A percentile compares a stretch with the other conserved stretches of the same genome.
phyloP scores from a whole-genome alignment of 2,888 invertebrate genomes.

The Marasmarcha lunaedactyla region DNA sequence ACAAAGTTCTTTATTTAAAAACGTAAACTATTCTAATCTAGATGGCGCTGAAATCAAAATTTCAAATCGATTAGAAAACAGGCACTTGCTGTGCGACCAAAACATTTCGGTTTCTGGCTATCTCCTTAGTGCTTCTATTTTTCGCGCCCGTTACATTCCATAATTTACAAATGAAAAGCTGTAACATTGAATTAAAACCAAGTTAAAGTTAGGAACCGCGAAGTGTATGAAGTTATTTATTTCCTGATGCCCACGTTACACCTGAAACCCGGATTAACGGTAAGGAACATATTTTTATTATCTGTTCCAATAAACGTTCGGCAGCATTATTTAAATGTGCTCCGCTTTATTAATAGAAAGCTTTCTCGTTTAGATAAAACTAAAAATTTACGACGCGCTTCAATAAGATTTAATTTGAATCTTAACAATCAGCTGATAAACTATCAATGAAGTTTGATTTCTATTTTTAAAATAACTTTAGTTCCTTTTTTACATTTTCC shows the following conservation, averaged over 20 bases:
- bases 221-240: background rate
- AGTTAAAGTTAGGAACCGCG: too few relatives aligned
- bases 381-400: too few relatives aligned
- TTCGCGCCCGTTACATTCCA: conserved; percentile 42
- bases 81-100: conserved; percentile 29
- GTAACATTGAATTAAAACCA: too few relatives aligned
- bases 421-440: too few relatives aligned
- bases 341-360: conserved; percentile 33
- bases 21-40: too few relatives aligned
- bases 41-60: background rate
- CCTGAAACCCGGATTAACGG: conserved; percentile 63
- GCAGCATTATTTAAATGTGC: conserved; percentile 26
- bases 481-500: too few relatives aligned
- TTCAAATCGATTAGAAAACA: conserved; percentile 8
- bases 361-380: too few relatives aligned
- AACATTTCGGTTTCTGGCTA: conserved; percentile 39
- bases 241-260: conserved; percentile 61
- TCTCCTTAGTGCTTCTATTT: conserved; percentile 41
- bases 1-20: too few relatives aligned
- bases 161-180: conserved; percentile 21
- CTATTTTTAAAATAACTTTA: too few relatives aligned
- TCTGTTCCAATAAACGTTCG: conserved; percentile 14
- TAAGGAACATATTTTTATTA: conserved; percentile 24
- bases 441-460: too few relatives aligned
- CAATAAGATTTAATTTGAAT: too few relatives aligned